Percentiles rank a stretch among this genome's conserved stretches.
Evolutionary conservation across 2,797 vertebrate genomes (phyloP).

Genomic region (Mareca strepera): DNA sequence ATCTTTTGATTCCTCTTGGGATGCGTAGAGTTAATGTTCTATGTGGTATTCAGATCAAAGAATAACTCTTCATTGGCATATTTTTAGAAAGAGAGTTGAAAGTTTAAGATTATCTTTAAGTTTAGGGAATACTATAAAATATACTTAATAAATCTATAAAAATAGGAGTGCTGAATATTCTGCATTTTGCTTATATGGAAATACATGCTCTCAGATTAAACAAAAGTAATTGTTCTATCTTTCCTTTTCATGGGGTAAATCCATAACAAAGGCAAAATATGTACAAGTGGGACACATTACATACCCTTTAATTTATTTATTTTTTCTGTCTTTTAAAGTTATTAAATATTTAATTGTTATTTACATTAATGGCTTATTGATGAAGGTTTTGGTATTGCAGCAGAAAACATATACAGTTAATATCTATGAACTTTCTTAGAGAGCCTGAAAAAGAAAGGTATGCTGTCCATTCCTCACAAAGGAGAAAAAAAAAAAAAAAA

Average conservation of each 20-base stretch:
- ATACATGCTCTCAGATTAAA: slow-evolving; percentile 15
- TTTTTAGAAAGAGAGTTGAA: slow-evolving; percentile 30
- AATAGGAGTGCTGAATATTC: slow-evolving; percentile 33
- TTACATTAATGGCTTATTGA: slow-evolving; percentile 8
- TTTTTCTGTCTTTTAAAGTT: neutral
- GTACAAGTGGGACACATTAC: neutral
- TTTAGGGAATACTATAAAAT: slow-evolving; percentile 53
- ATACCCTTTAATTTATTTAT: neutral
- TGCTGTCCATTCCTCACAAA: neutral
- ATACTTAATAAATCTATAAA: slow-evolving; percentile 41
- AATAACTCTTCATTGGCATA: neutral
- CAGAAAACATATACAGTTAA: neutral
- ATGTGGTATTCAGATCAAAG: slow-evolving; percentile 28
- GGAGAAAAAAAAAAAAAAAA: neutral
- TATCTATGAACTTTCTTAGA: neutral
- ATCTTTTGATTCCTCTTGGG: neutral
- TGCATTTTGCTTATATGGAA: slow-evolving; percentile 44
- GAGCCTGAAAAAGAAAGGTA: neutral
- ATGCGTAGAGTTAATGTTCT: slow-evolving; percentile 14
- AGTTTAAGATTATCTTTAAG: slow-evolving; percentile 21
- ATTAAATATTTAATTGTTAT: neutral
- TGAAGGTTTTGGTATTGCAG: slow-evolving; percentile 30
- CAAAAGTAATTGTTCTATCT: slow-evolving; percentile 38
- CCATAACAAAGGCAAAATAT: neutral
- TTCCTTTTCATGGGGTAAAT: slow-evolving; percentile 58